Percentiles rank a stretch among this genome's conserved stretches.
These are phyloP conservation scores for Synanthedon formicaeformis DNA, from an alignment of 2,888 invertebrate species.

Conservation along the genomic window DNA sequence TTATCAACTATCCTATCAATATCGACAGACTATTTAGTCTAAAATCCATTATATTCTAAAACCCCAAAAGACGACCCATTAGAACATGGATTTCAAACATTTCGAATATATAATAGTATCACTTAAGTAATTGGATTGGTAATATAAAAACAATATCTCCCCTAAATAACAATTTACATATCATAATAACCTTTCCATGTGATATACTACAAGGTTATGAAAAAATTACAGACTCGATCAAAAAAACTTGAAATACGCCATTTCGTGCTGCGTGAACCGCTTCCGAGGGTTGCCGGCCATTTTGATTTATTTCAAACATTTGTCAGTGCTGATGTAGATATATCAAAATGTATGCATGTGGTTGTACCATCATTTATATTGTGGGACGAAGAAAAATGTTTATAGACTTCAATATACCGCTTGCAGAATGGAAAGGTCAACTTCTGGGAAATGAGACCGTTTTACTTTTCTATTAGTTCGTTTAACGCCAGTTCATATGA, in stretches of 20 bases:
- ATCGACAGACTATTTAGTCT: too few relatives aligned
- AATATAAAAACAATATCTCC: too few relatives aligned
- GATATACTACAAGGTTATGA: constrained; percentile 3
- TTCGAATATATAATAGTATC: too few relatives aligned
- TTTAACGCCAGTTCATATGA: too few relatives aligned
- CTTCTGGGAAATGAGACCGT: constrained; percentile 5
- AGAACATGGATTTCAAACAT: too few relatives aligned
- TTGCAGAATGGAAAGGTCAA: constrained; percentile 28
- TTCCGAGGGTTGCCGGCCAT: constrained; percentile 23
- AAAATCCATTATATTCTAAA: too few relatives aligned
- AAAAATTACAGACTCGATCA: constrained; percentile 8
- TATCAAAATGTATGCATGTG: constrained; percentile 42
- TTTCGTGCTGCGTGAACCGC: constrained; percentile 29
- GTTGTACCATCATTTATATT: constrained; percentile 26
- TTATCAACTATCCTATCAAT: too few relatives aligned
- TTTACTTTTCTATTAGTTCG: too few relatives aligned
- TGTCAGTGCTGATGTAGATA: constrained; percentile 29
- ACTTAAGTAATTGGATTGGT: too few relatives aligned
- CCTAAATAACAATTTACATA: background rate
- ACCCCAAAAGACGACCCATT: too few relatives aligned
- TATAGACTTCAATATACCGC: constrained; percentile 25
- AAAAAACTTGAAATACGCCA: constrained; percentile 11
- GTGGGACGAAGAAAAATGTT: constrained; percentile 30
- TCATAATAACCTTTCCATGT: background rate
- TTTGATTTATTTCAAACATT: constrained; percentile 53